phyloP scores from a whole-genome alignment of 2,113 vertebrate genomes.

The Coptodon rendalli region DNA sequence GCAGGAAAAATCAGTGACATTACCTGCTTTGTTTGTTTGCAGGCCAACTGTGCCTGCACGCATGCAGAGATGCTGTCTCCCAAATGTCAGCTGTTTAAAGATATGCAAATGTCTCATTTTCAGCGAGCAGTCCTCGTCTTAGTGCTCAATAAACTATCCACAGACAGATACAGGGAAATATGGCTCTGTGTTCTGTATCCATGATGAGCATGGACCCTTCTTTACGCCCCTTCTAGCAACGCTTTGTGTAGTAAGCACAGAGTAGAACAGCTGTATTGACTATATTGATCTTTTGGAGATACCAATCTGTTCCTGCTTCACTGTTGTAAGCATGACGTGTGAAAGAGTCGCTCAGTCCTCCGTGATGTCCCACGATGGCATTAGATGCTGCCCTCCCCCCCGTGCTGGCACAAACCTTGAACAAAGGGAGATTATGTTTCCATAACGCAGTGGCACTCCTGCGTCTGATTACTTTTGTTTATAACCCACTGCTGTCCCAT shows the following conservation, averaged over 20 bases:
- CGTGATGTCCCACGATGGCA: neutral
- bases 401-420: neutral
- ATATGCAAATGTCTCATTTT: neutral
- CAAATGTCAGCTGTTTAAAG: neutral
- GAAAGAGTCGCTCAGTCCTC: neutral
- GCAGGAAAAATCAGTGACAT: neutral
- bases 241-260: neutral
- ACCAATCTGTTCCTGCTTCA: neutral
- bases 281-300: fast-evolving
- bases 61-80: neutral
- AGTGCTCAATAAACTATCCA: neutral
- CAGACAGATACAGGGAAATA: neutral
- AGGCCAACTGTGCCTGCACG: neutral
- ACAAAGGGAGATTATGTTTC: neutral
- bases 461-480: constrained; percentile 11
- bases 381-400: neutral
- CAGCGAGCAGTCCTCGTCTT: fast-evolving
- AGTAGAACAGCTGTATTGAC: neutral
- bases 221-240: neutral
- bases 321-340: neutral
- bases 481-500: constrained; percentile 2
- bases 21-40: neutral
- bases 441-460: neutral
- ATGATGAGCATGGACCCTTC: neutral
- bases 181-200: neutral